Conservation (phyloP, 2,888 invertebrate species). For the Cremastobaeus sp. region DNA sequence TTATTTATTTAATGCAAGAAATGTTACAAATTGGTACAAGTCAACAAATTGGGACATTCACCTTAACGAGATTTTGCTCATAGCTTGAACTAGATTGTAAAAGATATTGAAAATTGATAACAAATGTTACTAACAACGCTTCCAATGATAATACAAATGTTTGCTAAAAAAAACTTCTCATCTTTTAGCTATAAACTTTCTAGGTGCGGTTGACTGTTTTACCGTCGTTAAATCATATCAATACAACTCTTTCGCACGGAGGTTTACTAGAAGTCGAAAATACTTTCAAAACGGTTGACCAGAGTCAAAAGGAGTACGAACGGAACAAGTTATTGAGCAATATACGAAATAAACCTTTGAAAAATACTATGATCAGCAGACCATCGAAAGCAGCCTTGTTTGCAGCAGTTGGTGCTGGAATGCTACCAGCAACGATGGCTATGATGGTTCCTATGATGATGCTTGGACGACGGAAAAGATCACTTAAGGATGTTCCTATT, state of each 20-base stretch:
- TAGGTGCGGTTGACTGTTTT: conserved; percentile 85
- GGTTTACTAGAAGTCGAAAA: conserved; percentile 87
- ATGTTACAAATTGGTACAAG: no score
- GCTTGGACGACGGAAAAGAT: conserved; percentile 80
- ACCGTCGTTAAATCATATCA: conserved; percentile 83
- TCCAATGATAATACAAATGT: no score
- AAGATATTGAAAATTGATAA: no score
- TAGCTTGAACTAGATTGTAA: no score
- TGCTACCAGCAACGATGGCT: conserved; percentile 89
- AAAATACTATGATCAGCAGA: conserved; percentile 71
- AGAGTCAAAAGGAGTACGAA: conserved; percentile 79
- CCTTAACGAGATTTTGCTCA: no score
- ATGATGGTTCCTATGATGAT: conserved; percentile 90
- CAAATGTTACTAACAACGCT: no score
- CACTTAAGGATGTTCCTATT: conserved; percentile 38
- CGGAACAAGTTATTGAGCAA: conserved; percentile 62
- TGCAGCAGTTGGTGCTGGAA: conserved; percentile 87
- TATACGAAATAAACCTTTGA: conserved; percentile 67
- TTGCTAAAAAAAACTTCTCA: conserved; percentile 61
- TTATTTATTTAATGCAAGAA: no score
- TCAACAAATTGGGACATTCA: no score
- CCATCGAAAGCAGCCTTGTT: conserved; percentile 83
- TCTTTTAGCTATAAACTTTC: conserved; percentile 64
- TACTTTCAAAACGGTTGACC: conserved; percentile 85
- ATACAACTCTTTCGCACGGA: conserved; percentile 83